Conservation (phyloP, 2,797 vertebrate species). For the Gymnopithys bicolor region DNA sequence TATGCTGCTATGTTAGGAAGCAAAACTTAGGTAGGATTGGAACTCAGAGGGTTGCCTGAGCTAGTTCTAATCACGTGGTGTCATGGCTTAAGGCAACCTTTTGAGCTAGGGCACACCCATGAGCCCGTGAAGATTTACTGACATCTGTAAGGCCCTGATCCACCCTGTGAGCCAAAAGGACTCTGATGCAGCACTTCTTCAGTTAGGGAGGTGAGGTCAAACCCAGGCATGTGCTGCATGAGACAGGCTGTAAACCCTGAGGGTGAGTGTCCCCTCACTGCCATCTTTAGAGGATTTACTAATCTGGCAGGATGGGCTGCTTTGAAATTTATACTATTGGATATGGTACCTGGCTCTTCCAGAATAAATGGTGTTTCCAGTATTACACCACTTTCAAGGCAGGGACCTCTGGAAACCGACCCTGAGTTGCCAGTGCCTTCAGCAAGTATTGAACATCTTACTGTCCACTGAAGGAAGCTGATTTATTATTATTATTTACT, state of each 20-base stretch:
- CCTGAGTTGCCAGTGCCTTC: background rate
- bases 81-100: background rate
- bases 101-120: background rate
- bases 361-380: background rate
- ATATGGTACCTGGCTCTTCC: background rate
- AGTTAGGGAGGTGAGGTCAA: background rate
- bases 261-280: background rate
- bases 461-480: background rate
- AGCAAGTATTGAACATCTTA: background rate
- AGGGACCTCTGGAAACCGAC: background rate
- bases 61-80: fast-evolving
- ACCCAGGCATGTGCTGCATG: background rate
- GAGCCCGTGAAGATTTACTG: fast-evolving
- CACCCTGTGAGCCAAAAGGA: background rate
- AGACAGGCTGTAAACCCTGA: background rate
- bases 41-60: background rate
- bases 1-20: background rate
- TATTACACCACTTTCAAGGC: background rate
- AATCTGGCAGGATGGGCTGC: background rate
- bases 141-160: background rate
- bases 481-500: constrained; percentile 23
- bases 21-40: background rate
- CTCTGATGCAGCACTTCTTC: background rate
- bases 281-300: background rate
- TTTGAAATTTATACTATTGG: background rate